Base-by-base conservation (phyloP, 2,797 vertebrate genomes). In the Lindbergichthys nudifrons region DNA sequence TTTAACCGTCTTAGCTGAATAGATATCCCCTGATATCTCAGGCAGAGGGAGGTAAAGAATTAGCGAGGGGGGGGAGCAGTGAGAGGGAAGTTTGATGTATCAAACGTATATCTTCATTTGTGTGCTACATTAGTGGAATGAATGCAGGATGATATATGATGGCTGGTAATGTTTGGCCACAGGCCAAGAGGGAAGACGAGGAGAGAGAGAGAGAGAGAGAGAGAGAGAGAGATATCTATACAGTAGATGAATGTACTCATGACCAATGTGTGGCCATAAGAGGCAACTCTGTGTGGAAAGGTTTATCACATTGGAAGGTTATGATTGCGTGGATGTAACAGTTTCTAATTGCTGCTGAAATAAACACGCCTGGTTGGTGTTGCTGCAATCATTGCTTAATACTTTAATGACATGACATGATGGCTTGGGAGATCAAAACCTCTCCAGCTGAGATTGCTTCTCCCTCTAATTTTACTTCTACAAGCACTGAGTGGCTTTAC, bases 361-460 rank as follows among this genome's bases (percentile, higher is more conserved):
- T 75, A 83, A 90, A 88, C 85, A 85, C 14, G 60, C 66, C 48
- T 58, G 84, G 67, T 70, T 73, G 71, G 75, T 60, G 65, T 62
- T 70, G 89, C 81, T 69, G 77, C 83, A 87, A 82, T 90, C 88
- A 87, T 89, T 32, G n/a, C 64, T 85, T 92, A 86, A 89, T 85
- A 83, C 84, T 87, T 86, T 87, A 91, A 91, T 83, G 82, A 89
- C 80, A 36, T 32, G 85, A 80, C 80, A 53, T 80, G 85, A 82
- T 83, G 80, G 81, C 84, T 80, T 36, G 52, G 13, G 75, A 83
- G 86, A 89, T 85, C 85, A 86, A 82, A 87, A 88, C 67, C 77
- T 87, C 77, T 82, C 73, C 64, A 71, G 79, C 76, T 87, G 76
- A 76, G 79, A 81, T 75, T 70, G 73, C 82, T 52, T 79, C 81